Base-by-base conservation (phyloP, 2,888 invertebrate genomes). In the Bombylius major region DNA sequence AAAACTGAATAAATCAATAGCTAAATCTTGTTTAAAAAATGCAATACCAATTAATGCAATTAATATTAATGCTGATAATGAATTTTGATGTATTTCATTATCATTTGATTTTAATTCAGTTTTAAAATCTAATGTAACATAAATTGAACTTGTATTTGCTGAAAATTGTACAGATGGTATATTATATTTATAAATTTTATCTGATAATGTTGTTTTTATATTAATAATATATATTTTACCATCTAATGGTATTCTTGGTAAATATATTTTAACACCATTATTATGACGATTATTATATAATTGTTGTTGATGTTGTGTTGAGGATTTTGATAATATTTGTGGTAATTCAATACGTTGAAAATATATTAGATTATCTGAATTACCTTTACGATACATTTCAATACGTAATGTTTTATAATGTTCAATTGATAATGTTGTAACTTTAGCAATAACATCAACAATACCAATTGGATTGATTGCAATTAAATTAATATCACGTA, bases 221-320 rank as follows among this genome's bases (percentile, higher is more conserved):
- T 84, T 84, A 2, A 94, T 72, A 13, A 86, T 79, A 67, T 95
- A 95, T 4, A 79, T 79, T 68, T 81, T 82, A 66, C 93, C 91
- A 66, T 94, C 93, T 4, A 87, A 81, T 7, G 87, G 87, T 61
- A 96, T 76, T 0, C 90, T 80, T 0, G 94, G 93, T 62, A 94
- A 79, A 64, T 85, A 83, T 32, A 89, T 73, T 62, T 73, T 71
- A 3, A 78, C 78, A 11, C 79, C 81, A 0, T 79, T 78, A 69
- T 79, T 78, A 32, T 75, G 71, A 4, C 75, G 70, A 5, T 65
- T 59, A 53, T 36, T 5, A 7, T 36, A 8, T 7, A 7, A 7
- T 36, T 36, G 34, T 36, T 36, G 34, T 36, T 36, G 34, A 1
- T 36, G 5, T 8, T 36, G 34, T 36, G 34, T 7, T 11, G 39